Base-by-base conservation (phyloP, 1,140 invertebrate species). In the Pseudomyrmex pallidus region DNA sequence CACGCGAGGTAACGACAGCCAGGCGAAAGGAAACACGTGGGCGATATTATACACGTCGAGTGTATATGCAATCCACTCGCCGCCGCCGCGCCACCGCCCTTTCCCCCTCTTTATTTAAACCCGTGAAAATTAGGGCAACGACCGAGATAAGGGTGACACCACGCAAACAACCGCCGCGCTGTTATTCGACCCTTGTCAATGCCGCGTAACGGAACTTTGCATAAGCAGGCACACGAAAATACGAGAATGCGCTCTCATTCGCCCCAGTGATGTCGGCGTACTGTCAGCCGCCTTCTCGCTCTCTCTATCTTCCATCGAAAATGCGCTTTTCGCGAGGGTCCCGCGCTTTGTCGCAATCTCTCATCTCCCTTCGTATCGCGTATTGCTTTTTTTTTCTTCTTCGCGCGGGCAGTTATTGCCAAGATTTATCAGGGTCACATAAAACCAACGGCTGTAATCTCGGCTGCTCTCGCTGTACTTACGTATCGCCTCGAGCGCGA, bases 71-170 rank as follows among this genome's bases (percentile, higher is more conserved):
- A 57, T 76, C 62, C 62, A 59, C 78, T 35, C 35, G 35, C 35
- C 35, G 35, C 0, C 5, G 35, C 35, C 4, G 35, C 35, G 35
- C 35, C 35, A 5, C 35, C 35, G 35, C 4, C 5, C 35, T 35
- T 7, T 35, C 5, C 5, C 35, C 83, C 78, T 83, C 89, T 91
- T 90, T 88, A 90, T 90, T 90, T 84, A 80, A 83, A 83, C 68
- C 86, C 76, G 85, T 83, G 87, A 90, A 89, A 92, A 92, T 91
- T 91, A 84, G 91, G 88, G 76, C 91, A 90, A 84, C 84, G 82
- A 76, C 84, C 85, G 76, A 86, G 91, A 92, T 92, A 92, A 92
- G 89, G 83, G 87, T 89, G 87, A 90, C 85, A 88, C 84, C 67
- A 73, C 61, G 83, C 82, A 82, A 90, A 89, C 83, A 80, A 77